Percentiles rank a stretch among this genome's conserved stretches.
Conservation (phyloP, 2,113 vertebrate genomes). For the Oncorhynchus tshawytscha region DNA sequence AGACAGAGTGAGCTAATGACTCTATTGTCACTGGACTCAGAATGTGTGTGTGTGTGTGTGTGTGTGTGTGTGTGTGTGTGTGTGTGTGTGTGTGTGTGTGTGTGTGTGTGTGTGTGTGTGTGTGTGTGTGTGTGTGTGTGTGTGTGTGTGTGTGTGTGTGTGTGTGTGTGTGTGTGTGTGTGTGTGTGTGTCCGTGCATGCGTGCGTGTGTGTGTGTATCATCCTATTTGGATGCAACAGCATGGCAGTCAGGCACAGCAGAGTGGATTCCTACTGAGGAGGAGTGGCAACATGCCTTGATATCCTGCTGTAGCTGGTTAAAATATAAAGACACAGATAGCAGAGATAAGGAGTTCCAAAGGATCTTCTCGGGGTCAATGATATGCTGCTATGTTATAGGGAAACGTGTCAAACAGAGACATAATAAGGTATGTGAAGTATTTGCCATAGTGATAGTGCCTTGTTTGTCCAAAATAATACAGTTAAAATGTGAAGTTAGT, state of each 20-base stretch:
- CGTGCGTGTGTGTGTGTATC: no score
- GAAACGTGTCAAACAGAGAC: not conserved
- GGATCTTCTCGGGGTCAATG: not conserved
- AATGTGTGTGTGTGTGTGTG: no score
- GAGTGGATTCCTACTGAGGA: not conserved
- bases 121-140: no score
- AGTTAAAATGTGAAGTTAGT: no score
- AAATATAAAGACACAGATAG: constrained; percentile 1
- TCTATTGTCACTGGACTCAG: not conserved
- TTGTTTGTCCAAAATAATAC: no score
- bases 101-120: no score
- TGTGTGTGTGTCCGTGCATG: no score
- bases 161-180: no score
- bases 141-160: no score
- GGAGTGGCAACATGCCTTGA: not conserved
- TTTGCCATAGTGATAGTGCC: not conserved
- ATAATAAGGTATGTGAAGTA: not conserved
- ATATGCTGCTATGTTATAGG: not conserved
- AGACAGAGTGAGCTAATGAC: constrained; percentile 27
- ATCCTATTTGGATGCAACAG: no score
- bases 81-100: no score
- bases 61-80: no score
- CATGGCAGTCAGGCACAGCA: not conserved
- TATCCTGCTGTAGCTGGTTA: not conserved
- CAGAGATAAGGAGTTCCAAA: not conserved